These are phyloP conservation scores for Pseudomugil gertrudae DNA, from an alignment of 2,797 vertebrate genomes.

Conservation along the genomic window DNA sequence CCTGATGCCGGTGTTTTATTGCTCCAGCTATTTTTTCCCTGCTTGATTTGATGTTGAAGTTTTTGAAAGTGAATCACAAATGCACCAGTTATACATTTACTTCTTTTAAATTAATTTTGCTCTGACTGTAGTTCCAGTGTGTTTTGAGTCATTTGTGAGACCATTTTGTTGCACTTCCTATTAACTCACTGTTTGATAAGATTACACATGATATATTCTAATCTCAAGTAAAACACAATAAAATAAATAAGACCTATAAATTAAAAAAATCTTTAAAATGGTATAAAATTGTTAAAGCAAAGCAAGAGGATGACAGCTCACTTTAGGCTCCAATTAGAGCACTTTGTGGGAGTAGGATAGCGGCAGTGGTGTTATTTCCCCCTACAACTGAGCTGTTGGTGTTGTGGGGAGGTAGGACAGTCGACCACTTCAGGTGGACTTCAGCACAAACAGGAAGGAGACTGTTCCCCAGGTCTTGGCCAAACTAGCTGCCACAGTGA, in stretches of 20 bases:
- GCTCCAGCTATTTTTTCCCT: neutral
- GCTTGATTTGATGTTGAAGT: neutral
- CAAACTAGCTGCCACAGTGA: slow-evolving; percentile 74
- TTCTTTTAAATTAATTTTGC: neutral
- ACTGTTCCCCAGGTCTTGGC: slow-evolving; percentile 81
- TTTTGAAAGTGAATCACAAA: neutral
- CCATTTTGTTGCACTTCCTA: neutral
- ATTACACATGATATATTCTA: neutral
- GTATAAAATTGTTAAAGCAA: neutral
- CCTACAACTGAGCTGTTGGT: slow-evolving; percentile 37
- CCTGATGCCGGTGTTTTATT: neutral
- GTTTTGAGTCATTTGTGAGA: neutral
- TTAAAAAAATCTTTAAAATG: neutral
- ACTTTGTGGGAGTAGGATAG: slow-evolving; percentile 34
- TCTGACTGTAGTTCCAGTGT: neutral
- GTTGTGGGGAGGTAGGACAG: slow-evolving; percentile 64
- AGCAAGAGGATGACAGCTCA: slow-evolving; percentile 9
- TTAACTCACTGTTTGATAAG: neutral
- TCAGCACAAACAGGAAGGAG: slow-evolving; percentile 81
- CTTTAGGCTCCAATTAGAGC: slow-evolving; percentile 27
- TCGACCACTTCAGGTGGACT: slow-evolving; percentile 81
- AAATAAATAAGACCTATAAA: neutral
- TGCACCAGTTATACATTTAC: neutral
- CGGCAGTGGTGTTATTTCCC: slow-evolving; percentile 43
- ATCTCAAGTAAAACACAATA: neutral